phyloP scores from a whole-genome alignment of 2,888 invertebrate genomes.

The Apocheima hispidaria region DNA sequence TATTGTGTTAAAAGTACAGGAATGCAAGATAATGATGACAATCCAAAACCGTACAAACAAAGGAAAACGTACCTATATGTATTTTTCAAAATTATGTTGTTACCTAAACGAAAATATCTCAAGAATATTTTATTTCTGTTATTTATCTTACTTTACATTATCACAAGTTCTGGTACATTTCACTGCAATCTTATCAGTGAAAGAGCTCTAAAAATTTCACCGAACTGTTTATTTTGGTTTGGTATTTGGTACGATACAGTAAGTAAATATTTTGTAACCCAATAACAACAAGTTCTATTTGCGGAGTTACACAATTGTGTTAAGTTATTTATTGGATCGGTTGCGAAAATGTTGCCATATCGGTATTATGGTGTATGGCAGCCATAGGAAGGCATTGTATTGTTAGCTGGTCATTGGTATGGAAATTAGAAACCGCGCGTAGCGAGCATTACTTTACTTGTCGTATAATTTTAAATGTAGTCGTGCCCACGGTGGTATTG shows the following conservation, averaged over 20 bases:
- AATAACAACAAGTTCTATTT: conserved; percentile 54
- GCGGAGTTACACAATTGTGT: conserved; percentile 62
- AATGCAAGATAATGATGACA: neutral
- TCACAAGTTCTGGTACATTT: conserved; percentile 61
- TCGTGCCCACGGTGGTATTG: no score
- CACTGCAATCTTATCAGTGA: conserved; percentile 73
- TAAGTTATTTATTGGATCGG: conserved; percentile 53
- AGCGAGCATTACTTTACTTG: conserved; percentile 6
- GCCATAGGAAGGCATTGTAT: conserved; percentile 42
- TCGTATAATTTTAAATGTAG: neutral
- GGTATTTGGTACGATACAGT: conserved; percentile 67
- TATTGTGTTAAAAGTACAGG: neutral
- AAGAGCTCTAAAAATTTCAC: conserved; percentile 68
- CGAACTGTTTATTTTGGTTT: conserved; percentile 67
- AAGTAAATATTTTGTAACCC: conserved; percentile 75
- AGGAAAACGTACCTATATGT: neutral
- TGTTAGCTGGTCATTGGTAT: conserved; percentile 60
- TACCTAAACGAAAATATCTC: neutral
- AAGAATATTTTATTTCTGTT: conserved; percentile 21
- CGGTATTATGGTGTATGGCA: conserved; percentile 37
- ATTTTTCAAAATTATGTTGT: neutral
- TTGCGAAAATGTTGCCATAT: conserved; percentile 60
- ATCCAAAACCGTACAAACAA: neutral
- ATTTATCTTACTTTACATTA: conserved; percentile 41
- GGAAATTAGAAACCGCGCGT: conserved; percentile 59